Base-by-base conservation (phyloP, 2,888 invertebrate genomes). In the Bellardia bayeri region DNA sequence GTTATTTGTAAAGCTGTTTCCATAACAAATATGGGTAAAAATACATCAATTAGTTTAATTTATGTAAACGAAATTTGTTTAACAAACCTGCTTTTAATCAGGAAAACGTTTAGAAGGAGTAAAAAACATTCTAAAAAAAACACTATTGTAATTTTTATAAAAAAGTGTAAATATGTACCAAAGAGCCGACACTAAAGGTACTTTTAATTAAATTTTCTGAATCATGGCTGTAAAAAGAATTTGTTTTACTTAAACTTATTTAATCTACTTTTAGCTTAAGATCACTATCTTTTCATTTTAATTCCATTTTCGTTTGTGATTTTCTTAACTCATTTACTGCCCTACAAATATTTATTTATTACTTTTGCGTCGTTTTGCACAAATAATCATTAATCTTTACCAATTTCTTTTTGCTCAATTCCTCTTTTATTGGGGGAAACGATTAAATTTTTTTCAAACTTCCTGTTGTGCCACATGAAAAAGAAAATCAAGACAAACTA, bases 351-450 rank as follows among this genome's bases (percentile, higher is more conserved):
- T 72, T 81, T 58, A 76, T 72, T 81, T 78, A 78, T 72, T 74
- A 54, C 72, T 78, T 49, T 82, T 61, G 16, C 40, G 64, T 63
- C 9, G 45, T 66, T 74, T 74, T 68, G 33, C 56, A 51, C 51
- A 58, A 76, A 76, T 54, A 83, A 64, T 71, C 71, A 83, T 83
- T 83, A 76, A 75, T 86, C 83, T 86, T 81, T 81, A 49, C 40
- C 40, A 23, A 6, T 82, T 49, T 61, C 40, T 72, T 33, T 37
- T 14, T 7, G 5, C 16, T 37, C n/a, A 42, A 42, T n/a, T 42
- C 42, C 13, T n/a, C 16, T 23, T 40, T 49, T 61, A 49, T 16
- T 63, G 7, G 7, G n/a, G 16, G 40, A 58, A 80, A 61, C 7
- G 40, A 61, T 51, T 61, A 33, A 37, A 45, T 13, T 33, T 54